A percentile compares a stretch with the other conserved stretches of the same genome.
These are phyloP conservation scores for Pachymerium ferrugineum DNA, from an alignment of 2,888 invertebrate genomes.

Conservation along the genomic window DNA sequence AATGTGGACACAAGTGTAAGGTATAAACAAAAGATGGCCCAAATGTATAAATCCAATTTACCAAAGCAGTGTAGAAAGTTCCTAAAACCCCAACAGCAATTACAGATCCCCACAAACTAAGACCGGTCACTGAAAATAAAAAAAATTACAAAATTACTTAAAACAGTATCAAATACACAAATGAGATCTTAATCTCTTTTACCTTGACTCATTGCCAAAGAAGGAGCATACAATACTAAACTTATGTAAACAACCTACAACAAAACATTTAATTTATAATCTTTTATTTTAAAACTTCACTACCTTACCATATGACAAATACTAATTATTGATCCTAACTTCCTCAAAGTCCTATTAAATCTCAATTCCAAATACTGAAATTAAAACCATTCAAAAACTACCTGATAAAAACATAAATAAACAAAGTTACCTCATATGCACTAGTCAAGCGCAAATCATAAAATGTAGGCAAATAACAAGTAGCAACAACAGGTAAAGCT, in stretches of 20 bases:
- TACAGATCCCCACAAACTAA: constrained; percentile 47
- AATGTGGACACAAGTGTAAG: no score
- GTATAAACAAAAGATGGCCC: no score
- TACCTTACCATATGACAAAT: constrained; percentile 25
- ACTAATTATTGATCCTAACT: constrained; percentile 33
- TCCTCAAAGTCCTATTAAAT: constrained; percentile 10
- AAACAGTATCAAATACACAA: not conserved
- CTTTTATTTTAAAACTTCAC: not conserved
- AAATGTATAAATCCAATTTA: no score
- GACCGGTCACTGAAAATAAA: constrained; percentile 46
- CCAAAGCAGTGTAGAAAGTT: constrained; percentile 48
- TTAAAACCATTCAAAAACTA: not conserved
- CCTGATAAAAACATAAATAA: not conserved
- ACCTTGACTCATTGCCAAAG: constrained; percentile 35
- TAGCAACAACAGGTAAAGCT: not conserved
- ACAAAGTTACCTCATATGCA: constrained; percentile 8
- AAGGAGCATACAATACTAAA: constrained; percentile 36
- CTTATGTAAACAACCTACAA: constrained; percentile 34
- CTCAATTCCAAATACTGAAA: constrained; percentile 34
- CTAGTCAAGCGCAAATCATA: constrained; percentile 7
- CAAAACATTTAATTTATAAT: not conserved
- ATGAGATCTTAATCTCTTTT: no score
- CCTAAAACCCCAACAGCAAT: constrained; percentile 47
- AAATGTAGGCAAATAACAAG: not conserved
- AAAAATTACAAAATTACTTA: not conserved